A percentile compares a stretch with the other conserved stretches of the same genome.
phyloP scores from a whole-genome alignment of 1,140 invertebrate species.

The Bombus waltoni region DNA sequence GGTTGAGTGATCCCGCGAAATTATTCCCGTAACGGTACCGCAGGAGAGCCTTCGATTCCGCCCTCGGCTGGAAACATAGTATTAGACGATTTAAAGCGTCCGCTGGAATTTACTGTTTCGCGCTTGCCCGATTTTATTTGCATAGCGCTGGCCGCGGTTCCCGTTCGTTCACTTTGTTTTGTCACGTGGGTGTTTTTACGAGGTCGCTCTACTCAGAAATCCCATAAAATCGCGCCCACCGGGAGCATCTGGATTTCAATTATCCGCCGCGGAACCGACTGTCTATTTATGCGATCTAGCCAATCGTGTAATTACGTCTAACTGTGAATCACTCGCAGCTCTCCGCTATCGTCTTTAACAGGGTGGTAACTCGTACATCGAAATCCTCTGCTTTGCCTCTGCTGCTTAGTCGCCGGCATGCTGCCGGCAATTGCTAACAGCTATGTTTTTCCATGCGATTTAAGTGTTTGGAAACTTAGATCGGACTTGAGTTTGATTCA shows the following conservation, averaged over 20 bases:
- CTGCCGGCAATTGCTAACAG: no score
- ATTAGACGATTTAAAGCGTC: slow-evolving; percentile 57
- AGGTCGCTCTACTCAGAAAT: slow-evolving; percentile 60
- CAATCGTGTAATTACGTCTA: slow-evolving; percentile 76
- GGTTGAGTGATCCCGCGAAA: slow-evolving; percentile 45
- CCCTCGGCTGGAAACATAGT: slow-evolving; percentile 37
- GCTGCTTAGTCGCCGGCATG: no score
- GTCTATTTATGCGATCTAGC: slow-evolving; percentile 72
- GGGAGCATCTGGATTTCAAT: slow-evolving; percentile 76
- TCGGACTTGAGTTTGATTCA: no score
- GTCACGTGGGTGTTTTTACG: slow-evolving; percentile 64
- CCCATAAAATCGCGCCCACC: slow-evolving; percentile 65
- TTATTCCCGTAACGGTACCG: slow-evolving; percentile 59
- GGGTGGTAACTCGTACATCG: background rate
- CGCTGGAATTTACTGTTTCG: slow-evolving; percentile 56
- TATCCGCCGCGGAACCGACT: slow-evolving; percentile 70
- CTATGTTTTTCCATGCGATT: no score
- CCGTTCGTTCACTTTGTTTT: slow-evolving; percentile 44
- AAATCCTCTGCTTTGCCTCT: background rate
- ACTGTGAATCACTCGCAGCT: slow-evolving; percentile 66
- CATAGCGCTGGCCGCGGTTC: slow-evolving; percentile 37
- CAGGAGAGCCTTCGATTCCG: slow-evolving; percentile 20
- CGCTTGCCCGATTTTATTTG: slow-evolving; percentile 63
- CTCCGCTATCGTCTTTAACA: background rate
- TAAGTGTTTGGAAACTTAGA: no score